A percentile compares a stretch with the other conserved stretches of the same genome.
These are phyloP conservation scores for Lamellibrachia columna DNA, from an alignment of 2,888 invertebrate genomes.

Conservation along the genomic window DNA sequence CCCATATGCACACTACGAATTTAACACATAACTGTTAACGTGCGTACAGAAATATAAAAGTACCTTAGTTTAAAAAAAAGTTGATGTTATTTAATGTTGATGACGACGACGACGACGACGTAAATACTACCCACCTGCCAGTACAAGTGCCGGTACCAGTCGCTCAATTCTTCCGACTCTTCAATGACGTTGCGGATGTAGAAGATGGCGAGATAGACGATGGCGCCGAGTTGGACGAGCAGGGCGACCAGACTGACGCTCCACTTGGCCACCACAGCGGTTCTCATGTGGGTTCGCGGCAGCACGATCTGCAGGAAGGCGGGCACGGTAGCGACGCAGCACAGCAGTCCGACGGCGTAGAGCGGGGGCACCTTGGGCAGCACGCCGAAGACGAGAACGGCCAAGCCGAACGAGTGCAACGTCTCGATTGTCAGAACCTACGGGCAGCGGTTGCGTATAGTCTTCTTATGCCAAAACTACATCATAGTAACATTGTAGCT, in stretches of 20 bases:
- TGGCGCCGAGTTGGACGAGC: background rate
- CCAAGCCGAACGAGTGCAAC: constrained; percentile 51
- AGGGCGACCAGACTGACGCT: background rate
- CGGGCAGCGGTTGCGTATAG: too few species aligned
- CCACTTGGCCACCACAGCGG: constrained; percentile 74
- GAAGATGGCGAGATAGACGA: constrained; percentile 37
- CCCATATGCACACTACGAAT: background rate
- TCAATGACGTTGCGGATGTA: constrained; percentile 39
- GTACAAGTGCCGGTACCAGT: background rate
- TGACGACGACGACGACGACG: background rate
- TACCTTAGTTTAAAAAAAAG: background rate
- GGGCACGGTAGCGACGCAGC: background rate
- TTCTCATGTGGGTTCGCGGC: constrained; percentile 84
- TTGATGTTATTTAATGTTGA: background rate
- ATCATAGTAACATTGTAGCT: too few species aligned
- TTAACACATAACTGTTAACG: background rate
- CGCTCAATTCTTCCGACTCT: background rate
- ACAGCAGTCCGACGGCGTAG: background rate
- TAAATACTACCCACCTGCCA: background rate
- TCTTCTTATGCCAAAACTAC: too few species aligned
- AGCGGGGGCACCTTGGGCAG: constrained; percentile 44
- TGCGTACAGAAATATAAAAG: background rate
- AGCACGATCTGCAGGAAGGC: constrained; percentile 71
- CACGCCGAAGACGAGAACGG: constrained; percentile 53
- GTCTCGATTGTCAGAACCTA: constrained; percentile 45